Base-by-base conservation (phyloP, 2,888 invertebrate species). In the Parapristionchus giblindavisi region DNA sequence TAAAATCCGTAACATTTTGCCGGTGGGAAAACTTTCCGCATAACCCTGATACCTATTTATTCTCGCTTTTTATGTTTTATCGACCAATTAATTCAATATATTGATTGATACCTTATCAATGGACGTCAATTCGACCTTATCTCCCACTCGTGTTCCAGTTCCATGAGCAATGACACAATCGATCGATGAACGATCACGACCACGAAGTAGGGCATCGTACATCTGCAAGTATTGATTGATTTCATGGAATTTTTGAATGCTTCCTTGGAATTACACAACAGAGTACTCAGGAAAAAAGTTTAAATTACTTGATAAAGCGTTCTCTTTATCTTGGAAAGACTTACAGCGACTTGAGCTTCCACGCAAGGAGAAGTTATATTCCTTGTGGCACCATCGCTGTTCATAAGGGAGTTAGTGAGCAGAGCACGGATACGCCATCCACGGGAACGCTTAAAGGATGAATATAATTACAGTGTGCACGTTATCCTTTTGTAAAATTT, bases 101-200 rank as follows among this genome's bases (percentile, higher is more conserved):
- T n/a, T n/a, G 32, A 76, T 77, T 75, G 77, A 77, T 0, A 80
- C 79, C 60, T 75, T 78, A 27, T 77, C 77, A 60, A 82, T 79
- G 34, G 80, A 80, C 1, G 77, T 72, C 27, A 83, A 48, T 63
- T 86, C 86, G 11, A 84, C 79, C 54, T 81, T 79, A 70, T 86
- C 86, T 14, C 86, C 86, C 2, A 86, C 78, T 63, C 77, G 76
- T 4, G 86, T 86, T 17, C 84, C 86, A 11, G 85, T 84, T 40
- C 87, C 88, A 63, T 88, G 88, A 52, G 85, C 84, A 34, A 88
- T 86, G 1, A 88, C 79, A 8, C 83, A 73, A 60, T 85, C 83
- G 14, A 85, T 76, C 2, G 66, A 34, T 24, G 40, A 4, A 6
- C 34, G 29, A 29, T 70, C 76, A 4, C 70, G 71, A 17, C 17